Conservation (phyloP, 2,888 invertebrate species). For the Heliconius erato region DNA sequence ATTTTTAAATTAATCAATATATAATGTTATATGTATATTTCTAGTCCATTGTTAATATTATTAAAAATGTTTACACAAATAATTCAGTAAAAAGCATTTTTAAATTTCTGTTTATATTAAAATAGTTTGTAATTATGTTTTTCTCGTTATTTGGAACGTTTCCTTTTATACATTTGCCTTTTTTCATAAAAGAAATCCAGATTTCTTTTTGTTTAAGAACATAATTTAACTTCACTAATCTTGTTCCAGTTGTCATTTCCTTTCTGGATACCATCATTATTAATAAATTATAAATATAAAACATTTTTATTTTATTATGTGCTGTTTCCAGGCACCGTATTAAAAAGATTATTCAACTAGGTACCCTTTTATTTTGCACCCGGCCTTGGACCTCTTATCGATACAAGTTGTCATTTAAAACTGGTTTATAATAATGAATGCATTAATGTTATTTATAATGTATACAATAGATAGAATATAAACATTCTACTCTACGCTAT, state of each 20-base stretch:
- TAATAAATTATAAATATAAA: not conserved
- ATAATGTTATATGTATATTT: not conserved
- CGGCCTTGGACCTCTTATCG: conserved; percentile 38
- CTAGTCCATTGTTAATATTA: not conserved
- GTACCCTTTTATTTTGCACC: conserved; percentile 12
- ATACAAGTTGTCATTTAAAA: conserved; percentile 35
- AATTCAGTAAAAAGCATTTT: conserved; percentile 7
- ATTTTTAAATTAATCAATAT: conserved; percentile 2
- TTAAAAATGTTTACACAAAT: not conserved
- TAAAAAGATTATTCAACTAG: conserved; percentile 16
- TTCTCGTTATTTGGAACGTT: not conserved
- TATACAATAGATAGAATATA: conserved; percentile 7
- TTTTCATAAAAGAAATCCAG: not conserved
- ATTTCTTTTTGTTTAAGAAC: not conserved
- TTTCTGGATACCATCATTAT: not conserved
- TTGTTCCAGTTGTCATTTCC: not conserved
- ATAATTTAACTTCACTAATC: not conserved
- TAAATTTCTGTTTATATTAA: not conserved
- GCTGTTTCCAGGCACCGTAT: not conserved
- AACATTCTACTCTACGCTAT: conserved; percentile 17
- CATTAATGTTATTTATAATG: conserved; percentile 5
- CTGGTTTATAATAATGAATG: conserved; percentile 32
- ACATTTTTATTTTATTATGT: not conserved
- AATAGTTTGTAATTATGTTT: not conserved
- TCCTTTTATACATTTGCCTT: not conserved